Conservation (phyloP, 2,113 vertebrate genomes). For the Engraulis encrasicolus region DNA sequence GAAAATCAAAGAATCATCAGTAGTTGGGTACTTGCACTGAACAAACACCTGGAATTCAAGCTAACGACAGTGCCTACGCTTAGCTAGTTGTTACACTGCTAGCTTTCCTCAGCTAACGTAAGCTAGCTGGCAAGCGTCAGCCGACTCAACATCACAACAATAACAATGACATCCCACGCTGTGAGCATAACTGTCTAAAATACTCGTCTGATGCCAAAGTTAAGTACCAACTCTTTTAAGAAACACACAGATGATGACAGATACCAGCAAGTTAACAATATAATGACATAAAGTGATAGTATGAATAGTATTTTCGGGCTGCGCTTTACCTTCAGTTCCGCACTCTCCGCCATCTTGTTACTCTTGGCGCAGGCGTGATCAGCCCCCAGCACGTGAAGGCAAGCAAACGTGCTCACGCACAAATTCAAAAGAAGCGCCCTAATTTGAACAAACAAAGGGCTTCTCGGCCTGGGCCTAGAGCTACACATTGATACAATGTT, state of each 20-base stretch:
- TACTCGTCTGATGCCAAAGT: slow-evolving; percentile 18
- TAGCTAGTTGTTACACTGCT: background rate
- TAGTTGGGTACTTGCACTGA: background rate
- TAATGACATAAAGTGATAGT: slow-evolving; percentile 40
- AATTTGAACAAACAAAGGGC: slow-evolving; percentile 20
- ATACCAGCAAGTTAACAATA: background rate
- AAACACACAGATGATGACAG: background rate
- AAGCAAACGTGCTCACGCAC: slow-evolving; percentile 41
- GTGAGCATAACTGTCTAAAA: background rate
- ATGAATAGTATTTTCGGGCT: slow-evolving; percentile 78
- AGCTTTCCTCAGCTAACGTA: slow-evolving; percentile 69
- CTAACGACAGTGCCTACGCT: background rate
- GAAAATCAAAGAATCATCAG: background rate
- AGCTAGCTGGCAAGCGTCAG: slow-evolving; percentile 32
- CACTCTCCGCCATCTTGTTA: slow-evolving; percentile 99
- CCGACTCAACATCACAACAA: slow-evolving; percentile 61
- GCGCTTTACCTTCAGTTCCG: slow-evolving; percentile 99
- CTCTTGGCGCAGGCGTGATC: slow-evolving; percentile 88
- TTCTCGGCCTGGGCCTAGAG: background rate
- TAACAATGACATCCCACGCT: slow-evolving; percentile 51
- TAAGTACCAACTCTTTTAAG: background rate
- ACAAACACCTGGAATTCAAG: background rate
- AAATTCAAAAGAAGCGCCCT: slow-evolving; percentile 53
- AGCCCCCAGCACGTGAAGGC: slow-evolving; percentile 77
- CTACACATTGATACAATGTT: too few species aligned